phyloP scores from a whole-genome alignment of 1,140 invertebrate genomes.

The Tachypleus tridentatus region DNA sequence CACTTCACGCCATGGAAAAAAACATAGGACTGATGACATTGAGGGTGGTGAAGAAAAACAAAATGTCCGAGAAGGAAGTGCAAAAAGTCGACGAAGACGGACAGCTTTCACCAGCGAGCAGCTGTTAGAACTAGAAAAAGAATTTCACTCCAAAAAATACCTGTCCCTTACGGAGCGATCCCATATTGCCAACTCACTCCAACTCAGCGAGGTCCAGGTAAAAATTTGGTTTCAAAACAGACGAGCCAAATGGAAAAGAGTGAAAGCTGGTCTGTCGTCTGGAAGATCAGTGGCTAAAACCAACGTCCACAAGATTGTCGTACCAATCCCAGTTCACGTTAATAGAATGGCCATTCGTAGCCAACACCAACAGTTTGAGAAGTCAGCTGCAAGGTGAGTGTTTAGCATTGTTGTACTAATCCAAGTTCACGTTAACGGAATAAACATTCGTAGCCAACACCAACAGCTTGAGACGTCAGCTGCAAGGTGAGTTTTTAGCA shows the following conservation, averaged over 20 bases:
- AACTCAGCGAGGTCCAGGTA: slow-evolving; percentile 87
- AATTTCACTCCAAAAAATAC: slow-evolving; percentile 97
- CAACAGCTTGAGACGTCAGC: slow-evolving; percentile 72
- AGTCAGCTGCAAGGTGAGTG: slow-evolving; percentile 30
- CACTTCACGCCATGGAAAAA: too few species aligned
- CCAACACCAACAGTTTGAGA: slow-evolving; percentile 87
- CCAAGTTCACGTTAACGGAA: slow-evolving; percentile 88
- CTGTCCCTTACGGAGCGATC: slow-evolving; percentile 87
- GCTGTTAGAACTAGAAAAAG: slow-evolving; percentile 81
- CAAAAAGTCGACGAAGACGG: slow-evolving; percentile 69
- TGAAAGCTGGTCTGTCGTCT: slow-evolving; percentile 20
- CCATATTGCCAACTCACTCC: slow-evolving; percentile 81
- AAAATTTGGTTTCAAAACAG: slow-evolving; percentile 99
- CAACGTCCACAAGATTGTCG: slow-evolving; percentile 65
- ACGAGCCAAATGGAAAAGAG: slow-evolving; percentile 89
- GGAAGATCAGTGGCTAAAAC: slow-evolving; percentile 9
- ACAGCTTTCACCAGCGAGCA: slow-evolving; percentile 96
- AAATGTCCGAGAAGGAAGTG: neutral
- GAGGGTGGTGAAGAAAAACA: too few species aligned
- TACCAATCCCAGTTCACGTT: slow-evolving; percentile 93
- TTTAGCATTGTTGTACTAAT: slow-evolving; percentile 89
- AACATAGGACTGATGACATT: too few species aligned
- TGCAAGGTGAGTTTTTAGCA: slow-evolving; percentile 1
- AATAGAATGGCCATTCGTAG: slow-evolving; percentile 82
- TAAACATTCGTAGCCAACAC: slow-evolving; percentile 81